Conservation (phyloP, 2,797 vertebrate species). For the Amniataba percoides region DNA sequence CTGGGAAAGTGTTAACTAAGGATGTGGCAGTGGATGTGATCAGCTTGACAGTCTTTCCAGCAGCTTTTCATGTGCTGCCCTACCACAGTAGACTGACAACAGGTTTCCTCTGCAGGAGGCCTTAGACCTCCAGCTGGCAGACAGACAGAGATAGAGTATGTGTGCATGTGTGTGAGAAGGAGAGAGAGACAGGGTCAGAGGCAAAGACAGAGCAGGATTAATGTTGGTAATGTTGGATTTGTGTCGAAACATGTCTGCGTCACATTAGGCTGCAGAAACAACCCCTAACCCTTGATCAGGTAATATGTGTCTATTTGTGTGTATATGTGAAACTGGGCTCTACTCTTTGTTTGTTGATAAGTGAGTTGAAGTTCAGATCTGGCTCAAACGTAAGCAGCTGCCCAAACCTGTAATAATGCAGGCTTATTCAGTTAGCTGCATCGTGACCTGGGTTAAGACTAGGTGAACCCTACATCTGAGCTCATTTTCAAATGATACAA, state of each 20-base stretch:
- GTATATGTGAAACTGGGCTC: background rate
- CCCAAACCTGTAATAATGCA: background rate
- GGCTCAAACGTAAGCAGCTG: background rate
- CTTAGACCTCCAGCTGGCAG: conserved; percentile 39
- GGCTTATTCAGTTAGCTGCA: background rate
- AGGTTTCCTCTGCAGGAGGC: conserved; percentile 28
- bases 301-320: background rate
- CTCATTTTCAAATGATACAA: no score
- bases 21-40: conserved; percentile 48
- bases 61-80: conserved; percentile 25
- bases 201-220: background rate
- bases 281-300: background rate
- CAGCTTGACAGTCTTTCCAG: conserved; percentile 47
- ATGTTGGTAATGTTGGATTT: conserved; percentile 5
- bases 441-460: no score
- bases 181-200: background rate
- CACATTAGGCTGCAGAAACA: background rate
- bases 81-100: conserved; percentile 10
- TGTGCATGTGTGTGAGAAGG: background rate
- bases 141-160: background rate
- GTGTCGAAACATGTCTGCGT: conserved; percentile 9
- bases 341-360: no score
- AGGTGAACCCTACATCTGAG: no score
- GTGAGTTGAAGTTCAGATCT: background rate
- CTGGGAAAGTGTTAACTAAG: conserved; percentile 25